Evolutionary conservation across 2,888 invertebrate species (phyloP).

Genomic region (Alloscopus bannaensis): DNA sequence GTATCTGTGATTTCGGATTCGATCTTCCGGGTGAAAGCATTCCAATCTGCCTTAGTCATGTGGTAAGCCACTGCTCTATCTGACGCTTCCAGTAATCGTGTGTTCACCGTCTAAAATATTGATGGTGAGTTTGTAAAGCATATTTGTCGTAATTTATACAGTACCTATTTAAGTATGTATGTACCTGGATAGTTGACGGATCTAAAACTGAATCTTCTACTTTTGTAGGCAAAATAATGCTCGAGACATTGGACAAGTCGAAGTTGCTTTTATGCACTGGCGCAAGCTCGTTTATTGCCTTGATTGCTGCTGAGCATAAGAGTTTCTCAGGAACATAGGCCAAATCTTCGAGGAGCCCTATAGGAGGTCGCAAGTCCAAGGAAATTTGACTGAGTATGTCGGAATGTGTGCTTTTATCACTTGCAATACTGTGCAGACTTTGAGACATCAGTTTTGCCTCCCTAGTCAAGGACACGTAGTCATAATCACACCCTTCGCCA

Average conservation of each 20-base stretch:
- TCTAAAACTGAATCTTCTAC: constrained; percentile 53
- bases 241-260: constrained; percentile 67
- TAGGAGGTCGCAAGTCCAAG: constrained; percentile 66
- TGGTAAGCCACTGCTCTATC: constrained; percentile 66
- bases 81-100: constrained; percentile 67
- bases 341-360: constrained; percentile 67
- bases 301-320: constrained; percentile 9
- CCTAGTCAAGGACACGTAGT: constrained; percentile 63
- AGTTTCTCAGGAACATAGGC: constrained; percentile 64
- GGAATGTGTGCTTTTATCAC: constrained; percentile 67
- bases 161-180: not conserved
- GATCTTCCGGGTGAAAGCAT: constrained; percentile 45
- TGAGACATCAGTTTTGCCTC: constrained; percentile 50
- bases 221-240: constrained; percentile 69
- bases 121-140: not conserved
- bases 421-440: constrained; percentile 59
- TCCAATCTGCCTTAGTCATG: constrained; percentile 68
- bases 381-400: constrained; percentile 67
- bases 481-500: constrained; percentile 48
- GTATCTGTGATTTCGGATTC: constrained; percentile 1
- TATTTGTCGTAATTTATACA: too few relatives aligned
- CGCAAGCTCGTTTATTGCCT: constrained; percentile 25
- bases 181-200: constrained; percentile 62
- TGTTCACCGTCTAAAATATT: constrained; percentile 59
- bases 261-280: constrained; percentile 56